These are phyloP conservation scores for Eristalinus sepulchralis DNA, from an alignment of 2,888 invertebrate species.

Conservation along the genomic window DNA sequence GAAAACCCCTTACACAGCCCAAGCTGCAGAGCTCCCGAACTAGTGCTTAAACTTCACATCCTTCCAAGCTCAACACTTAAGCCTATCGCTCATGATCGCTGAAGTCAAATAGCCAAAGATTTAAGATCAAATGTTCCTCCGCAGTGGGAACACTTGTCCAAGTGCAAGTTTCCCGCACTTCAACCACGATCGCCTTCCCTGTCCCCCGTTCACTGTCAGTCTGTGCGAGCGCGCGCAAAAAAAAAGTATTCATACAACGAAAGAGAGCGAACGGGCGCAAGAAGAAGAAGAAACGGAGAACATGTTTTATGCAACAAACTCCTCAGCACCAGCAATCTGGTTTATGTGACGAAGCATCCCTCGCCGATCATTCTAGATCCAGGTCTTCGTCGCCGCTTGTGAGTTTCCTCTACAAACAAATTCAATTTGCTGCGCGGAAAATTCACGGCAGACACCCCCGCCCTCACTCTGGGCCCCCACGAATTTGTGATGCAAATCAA, in stretches of 20 bases:
- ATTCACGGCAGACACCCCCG: not conserved
- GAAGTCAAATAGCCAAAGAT: not conserved
- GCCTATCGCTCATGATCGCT: not conserved
- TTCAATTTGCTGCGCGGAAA: not conserved
- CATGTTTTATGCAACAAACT: constrained; percentile 57
- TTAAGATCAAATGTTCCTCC: not conserved
- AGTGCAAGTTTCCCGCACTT: too few species aligned
- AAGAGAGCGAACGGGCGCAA: not conserved
- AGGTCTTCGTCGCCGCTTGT: not conserved
- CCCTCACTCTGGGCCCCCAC: not conserved
- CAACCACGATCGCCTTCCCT: too few species aligned
- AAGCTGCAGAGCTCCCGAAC: too few species aligned
- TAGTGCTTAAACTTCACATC: too few species aligned
- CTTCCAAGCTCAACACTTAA: too few species aligned
- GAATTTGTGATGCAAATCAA: not conserved
- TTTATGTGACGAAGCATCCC: constrained; percentile 35
- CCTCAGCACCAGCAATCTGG: constrained; percentile 41
- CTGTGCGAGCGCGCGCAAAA: not conserved
- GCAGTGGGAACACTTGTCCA: too few species aligned
- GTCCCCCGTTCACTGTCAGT: not conserved
- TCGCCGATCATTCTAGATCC: not conserved
- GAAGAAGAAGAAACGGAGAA: constrained; percentile 15
- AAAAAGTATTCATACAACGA: not conserved
- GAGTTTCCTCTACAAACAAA: constrained; percentile 2
- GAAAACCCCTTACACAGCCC: too few species aligned